These are phyloP conservation scores for Sylvietta virens DNA, from an alignment of 2,113 vertebrate genomes.

Conservation along the genomic window DNA sequence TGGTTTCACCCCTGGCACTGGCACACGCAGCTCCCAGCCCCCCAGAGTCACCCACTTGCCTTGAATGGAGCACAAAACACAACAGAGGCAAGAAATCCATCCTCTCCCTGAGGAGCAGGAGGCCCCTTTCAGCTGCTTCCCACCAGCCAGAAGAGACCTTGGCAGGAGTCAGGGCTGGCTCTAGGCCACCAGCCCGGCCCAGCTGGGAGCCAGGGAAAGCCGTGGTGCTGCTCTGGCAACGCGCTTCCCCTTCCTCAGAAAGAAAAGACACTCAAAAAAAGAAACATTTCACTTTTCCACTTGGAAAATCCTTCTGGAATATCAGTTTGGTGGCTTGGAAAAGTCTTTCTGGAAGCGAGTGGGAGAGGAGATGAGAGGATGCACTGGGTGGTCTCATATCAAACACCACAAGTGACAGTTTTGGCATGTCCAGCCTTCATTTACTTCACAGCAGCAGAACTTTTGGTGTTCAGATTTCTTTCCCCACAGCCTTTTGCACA, in stretches of 20 bases:
- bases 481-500: neutral
- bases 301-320: neutral
- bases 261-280: neutral
- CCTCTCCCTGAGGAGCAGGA: neutral
- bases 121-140: neutral
- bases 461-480: neutral
- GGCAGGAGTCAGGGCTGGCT: neutral
- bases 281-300: neutral
- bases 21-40: neutral
- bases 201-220: neutral
- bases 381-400: accelerated
- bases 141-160: neutral
- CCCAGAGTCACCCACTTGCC: accelerated
- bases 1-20: neutral
- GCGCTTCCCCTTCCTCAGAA: neutral
- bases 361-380: neutral
- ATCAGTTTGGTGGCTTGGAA: neutral
- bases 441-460: neutral
- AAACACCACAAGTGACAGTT: neutral
- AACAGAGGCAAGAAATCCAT: neutral
- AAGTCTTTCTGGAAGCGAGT: neutral
- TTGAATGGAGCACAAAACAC: neutral
- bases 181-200: neutral
- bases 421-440: neutral
- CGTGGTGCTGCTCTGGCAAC: neutral